phyloP scores from a whole-genome alignment of 35 echinoderm and acorn worm species.

The Ophiothrix spiculata region DNA sequence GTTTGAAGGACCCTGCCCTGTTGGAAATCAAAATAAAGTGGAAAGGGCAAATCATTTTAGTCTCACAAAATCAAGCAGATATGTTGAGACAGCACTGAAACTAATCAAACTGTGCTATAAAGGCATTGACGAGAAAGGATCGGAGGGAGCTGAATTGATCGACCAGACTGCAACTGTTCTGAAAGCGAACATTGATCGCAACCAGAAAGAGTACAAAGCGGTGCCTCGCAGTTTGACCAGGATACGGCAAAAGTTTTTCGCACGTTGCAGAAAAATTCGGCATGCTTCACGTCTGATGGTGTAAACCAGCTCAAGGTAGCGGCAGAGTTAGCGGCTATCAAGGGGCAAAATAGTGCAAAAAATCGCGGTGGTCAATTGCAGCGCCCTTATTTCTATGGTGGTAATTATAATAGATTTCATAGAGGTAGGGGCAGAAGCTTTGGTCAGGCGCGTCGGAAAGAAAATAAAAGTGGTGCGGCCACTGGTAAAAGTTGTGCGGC shows the following conservation, averaged over 20 bases:
- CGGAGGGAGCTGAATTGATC: background rate
- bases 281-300: slow-evolving; percentile 15
- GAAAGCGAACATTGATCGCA: background rate
- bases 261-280: slow-evolving; percentile 31
- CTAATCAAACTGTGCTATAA: background rate
- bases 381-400: background rate
- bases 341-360: slow-evolving; percentile 16
- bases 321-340: slow-evolving; percentile 19
- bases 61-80: no score
- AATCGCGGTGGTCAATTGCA: background rate
- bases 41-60: no score
- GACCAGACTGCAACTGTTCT: slow-evolving; percentile 20
- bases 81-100: no score
- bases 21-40: no score
- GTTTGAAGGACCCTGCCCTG: slow-evolving; percentile 1
- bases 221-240: slow-evolving; percentile 37
- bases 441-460: no score
- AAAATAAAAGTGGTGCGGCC: no score
- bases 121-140: background rate
- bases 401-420: background rate
- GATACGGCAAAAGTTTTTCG: slow-evolving; percentile 22
- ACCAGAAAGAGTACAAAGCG: slow-evolving; percentile 33
- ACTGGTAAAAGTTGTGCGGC: no score
- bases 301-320: slow-evolving; percentile 16
- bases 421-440: slow-evolving; percentile 5